Percentiles rank a stretch among this genome's conserved stretches.
These are phyloP conservation scores for Argyrosomus regius DNA, from an alignment of 2,797 vertebrate species.

Conservation along the genomic window DNA sequence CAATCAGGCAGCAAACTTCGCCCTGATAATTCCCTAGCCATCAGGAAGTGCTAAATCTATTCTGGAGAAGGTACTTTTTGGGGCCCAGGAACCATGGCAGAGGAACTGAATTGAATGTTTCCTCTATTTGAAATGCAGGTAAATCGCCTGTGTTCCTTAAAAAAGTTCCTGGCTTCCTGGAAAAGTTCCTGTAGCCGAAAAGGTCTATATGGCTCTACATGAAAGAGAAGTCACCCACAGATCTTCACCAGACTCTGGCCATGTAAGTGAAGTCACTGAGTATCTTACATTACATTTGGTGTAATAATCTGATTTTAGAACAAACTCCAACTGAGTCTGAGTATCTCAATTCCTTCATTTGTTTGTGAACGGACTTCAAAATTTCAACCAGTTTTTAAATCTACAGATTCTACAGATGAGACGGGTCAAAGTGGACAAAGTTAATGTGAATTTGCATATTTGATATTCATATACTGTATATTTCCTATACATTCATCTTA, in stretches of 20 bases:
- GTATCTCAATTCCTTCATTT: background rate
- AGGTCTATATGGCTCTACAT: background rate
- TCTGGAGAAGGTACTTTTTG: background rate
- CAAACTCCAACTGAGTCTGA: background rate
- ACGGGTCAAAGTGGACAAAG: background rate
- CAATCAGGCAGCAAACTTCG: background rate
- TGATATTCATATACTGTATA: background rate
- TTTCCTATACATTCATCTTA: background rate
- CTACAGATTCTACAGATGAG: background rate
- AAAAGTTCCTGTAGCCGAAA: background rate
- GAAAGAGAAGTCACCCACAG: background rate
- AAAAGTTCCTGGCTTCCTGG: background rate
- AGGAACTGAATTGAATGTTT: background rate
- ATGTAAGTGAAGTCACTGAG: background rate
- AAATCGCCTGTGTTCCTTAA: conserved; percentile 1
- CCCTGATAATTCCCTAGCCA: background rate
- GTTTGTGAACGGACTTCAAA: background rate
- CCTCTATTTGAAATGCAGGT: conserved; percentile 4
- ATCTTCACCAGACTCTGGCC: background rate
- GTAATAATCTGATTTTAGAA: background rate
- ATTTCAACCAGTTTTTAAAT: background rate
- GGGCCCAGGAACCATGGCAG: background rate
- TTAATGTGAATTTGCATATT: background rate
- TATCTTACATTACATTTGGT: background rate
- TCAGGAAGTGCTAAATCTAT: background rate